Evolutionary conservation across 2,888 invertebrate species (phyloP).

Genomic region (Caenorhabditis japonica): DNA sequence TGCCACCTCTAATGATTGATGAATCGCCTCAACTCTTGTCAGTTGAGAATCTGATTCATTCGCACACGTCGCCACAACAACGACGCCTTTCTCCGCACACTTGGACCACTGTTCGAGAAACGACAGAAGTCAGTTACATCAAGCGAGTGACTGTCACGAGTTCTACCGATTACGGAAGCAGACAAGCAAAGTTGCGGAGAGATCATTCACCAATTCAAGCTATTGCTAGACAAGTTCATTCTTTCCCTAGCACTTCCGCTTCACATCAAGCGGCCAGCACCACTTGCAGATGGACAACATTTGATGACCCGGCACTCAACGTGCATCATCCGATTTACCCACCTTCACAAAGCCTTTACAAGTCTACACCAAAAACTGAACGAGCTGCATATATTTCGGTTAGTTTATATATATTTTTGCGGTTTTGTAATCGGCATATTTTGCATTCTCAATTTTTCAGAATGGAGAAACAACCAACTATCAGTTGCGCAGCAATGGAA

Average conservation of each 20-base stretch:
- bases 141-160: conserved; percentile 58
- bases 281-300: conserved; percentile 50
- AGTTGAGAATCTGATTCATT: conserved; percentile 45
- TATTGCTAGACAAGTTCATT: conserved; percentile 26
- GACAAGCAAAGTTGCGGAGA: conserved; percentile 13
- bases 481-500: too few species aligned
- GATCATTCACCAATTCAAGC: conserved; percentile 26
- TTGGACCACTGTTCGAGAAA: conserved; percentile 73
- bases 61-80: conserved; percentile 39
- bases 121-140: conserved; percentile 71
- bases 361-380: conserved; percentile 34
- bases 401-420: not conserved
- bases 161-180: conserved; percentile 23
- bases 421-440: not conserved
- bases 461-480: conserved; percentile 31
- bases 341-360: conserved; percentile 55
- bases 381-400: conserved; percentile 39
- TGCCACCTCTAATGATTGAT: conserved; percentile 46
- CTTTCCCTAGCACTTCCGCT: conserved; percentile 25
- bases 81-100: conserved; percentile 63
- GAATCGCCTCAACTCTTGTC: conserved; percentile 52
- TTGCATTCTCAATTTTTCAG: conserved; percentile 11
- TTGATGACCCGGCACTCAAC: conserved; percentile 46
- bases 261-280: conserved; percentile 19
- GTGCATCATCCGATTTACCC: conserved; percentile 64